Percentiles rank a stretch among this genome's conserved stretches.
Conservation (phyloP, 2,888 invertebrate genomes). For the Cybosia mesomella region DNA sequence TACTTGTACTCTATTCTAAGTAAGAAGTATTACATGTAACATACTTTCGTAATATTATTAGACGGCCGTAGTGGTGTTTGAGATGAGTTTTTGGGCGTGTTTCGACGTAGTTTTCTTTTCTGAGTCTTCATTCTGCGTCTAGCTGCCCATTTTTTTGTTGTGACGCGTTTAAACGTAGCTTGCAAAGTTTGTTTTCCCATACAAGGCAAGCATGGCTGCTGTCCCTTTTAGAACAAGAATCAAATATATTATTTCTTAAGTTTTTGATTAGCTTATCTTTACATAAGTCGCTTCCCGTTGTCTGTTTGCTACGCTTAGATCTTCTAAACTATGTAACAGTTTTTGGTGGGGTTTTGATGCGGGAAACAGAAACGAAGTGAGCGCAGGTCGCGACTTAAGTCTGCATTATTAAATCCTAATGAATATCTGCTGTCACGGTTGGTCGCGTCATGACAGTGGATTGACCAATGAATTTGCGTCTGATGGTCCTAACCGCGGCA, state of each 20-base stretch:
- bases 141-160: background rate
- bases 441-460: no score
- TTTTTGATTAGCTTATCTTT: background rate
- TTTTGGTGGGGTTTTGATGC: no score
- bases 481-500: no score
- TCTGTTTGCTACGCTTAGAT: no score
- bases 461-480: no score
- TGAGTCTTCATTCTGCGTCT: background rate
- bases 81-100: background rate
- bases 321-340: no score
- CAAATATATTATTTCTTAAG: background rate
- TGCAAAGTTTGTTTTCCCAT: background rate
- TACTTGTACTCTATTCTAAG: no score
- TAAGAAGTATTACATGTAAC: background rate
- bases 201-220: conserved; percentile 8
- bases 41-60: background rate
- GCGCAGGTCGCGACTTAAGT: no score
- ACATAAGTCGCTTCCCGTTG: no score
- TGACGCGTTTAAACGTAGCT: background rate
- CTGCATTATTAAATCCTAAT: no score
- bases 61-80: background rate
- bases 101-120: background rate
- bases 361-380: no score
- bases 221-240: conserved; percentile 16
- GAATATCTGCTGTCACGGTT: no score